Base-by-base conservation (phyloP, 2,888 invertebrate genomes). In the Cheilosia variabilis region DNA sequence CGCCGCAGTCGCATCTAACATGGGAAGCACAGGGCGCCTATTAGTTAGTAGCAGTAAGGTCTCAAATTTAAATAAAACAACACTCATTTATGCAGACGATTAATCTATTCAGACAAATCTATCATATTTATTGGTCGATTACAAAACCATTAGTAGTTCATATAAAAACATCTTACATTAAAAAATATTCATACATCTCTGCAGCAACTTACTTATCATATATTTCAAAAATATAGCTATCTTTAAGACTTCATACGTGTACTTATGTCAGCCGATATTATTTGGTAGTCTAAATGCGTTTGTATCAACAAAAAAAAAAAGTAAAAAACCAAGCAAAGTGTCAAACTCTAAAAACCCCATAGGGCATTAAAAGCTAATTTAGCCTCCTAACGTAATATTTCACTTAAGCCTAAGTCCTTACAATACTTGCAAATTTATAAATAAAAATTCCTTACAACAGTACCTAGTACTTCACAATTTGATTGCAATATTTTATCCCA, bases 401-500 rank as follows among this genome's bases (percentile, higher is more conserved):
- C 15, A n/a, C 45, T 45, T 45, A 45, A 45, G 15, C 45, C 17
- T 45, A n/a, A n/a, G 5, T 43, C 3, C 17, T 19, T 19, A 19
- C 45, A 19, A 19, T 17, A 17, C 5, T 7, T 45, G 45, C 15
- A 45, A 45, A 45, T 7, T 15, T 52, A 60, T 63, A 63, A 41
- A 37, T 79, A 60, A 24, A 27, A 31, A 55, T 76, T 71, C 53
- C 37, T 50, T 43, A 52, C 37, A 63, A 68, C 73, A 78, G 79
- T 83, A 78, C 72, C 77, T 52, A 52, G 24, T 22, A 55, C 58
- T 55, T 47, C 50, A 58, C 57, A 76, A 82, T 52, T 52, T 65
- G 27, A 69, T 52, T 53, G 34, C 41, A 53, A 60, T 19, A 4
- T 55, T 22, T 34, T 37, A 13, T 5, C 37, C 19, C 47, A 57